Conservation (phyloP, 2,113 vertebrate species). For the Athene noctua region DNA sequence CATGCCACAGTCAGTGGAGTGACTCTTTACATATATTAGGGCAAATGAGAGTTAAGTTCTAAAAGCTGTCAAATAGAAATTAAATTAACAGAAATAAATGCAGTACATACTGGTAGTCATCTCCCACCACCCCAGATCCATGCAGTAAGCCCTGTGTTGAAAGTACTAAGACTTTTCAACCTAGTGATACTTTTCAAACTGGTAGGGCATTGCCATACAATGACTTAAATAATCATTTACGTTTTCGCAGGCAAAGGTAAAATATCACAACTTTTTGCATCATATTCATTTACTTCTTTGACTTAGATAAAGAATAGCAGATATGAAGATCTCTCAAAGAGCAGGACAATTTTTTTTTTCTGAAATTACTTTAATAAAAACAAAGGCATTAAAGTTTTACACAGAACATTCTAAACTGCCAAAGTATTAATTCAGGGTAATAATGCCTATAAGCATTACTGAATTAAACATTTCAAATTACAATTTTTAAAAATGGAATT, state of each 20-base stretch:
- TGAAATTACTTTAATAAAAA: conserved; percentile 24
- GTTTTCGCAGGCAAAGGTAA: background rate
- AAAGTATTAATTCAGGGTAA: conserved; percentile 26
- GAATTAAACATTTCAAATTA: conserved; percentile 54
- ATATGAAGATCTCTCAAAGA: background rate
- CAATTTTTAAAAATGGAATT: background rate
- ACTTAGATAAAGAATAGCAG: background rate
- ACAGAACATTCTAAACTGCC: background rate
- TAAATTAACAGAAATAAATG: background rate
- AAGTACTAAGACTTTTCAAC: background rate
- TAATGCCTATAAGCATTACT: conserved; percentile 20
- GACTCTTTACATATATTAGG: background rate
- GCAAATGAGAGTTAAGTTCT: background rate
- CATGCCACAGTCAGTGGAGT: background rate
- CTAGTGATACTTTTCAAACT: background rate
- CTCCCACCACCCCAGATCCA: background rate
- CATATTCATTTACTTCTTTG: background rate
- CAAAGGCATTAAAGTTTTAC: conserved; percentile 31
- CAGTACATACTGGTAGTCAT: background rate
- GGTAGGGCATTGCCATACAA: background rate
- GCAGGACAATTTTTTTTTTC: background rate
- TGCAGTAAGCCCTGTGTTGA: background rate
- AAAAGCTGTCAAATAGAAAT: background rate
- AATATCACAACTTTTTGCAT: background rate
- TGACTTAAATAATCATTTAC: background rate